Percentiles rank a stretch among this genome's conserved stretches.
Conservation (phyloP, 1,140 invertebrate genomes). For the Zaprionus davidi region DNA sequence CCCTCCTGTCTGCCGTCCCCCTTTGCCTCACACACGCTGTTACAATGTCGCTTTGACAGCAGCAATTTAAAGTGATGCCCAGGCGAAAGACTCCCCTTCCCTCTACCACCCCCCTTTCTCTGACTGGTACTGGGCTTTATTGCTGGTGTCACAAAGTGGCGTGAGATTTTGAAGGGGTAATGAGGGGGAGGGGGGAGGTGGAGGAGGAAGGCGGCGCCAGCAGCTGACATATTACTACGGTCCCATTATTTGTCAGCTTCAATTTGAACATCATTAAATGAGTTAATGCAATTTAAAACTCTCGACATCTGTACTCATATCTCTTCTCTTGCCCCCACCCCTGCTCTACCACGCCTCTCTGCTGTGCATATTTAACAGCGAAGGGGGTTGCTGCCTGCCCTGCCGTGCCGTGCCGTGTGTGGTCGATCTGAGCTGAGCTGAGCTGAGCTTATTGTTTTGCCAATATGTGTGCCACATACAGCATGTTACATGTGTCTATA, state of each 20-base stretch:
- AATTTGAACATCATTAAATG: constrained; percentile 78
- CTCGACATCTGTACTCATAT: constrained; percentile 68
- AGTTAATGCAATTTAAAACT: constrained; percentile 79
- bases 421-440: neutral
- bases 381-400: constrained; percentile 2
- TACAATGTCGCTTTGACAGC: constrained; percentile 60
- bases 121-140: constrained; percentile 22
- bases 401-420: neutral
- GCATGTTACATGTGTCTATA: constrained; percentile 27
- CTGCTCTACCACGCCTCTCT: neutral
- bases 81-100: neutral
- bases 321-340: neutral
- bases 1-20: neutral
- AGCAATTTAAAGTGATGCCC: constrained; percentile 75
- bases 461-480: constrained; percentile 25
- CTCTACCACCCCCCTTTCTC: neutral
- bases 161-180: constrained; percentile 14
- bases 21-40: neutral
- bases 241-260: constrained; percentile 56
- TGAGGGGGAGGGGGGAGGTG: neutral
- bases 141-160: constrained; percentile 42
- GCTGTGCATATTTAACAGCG: constrained; percentile 23
- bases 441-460: constrained; percentile 22
- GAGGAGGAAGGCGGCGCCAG: constrained; percentile 43
- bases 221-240: constrained; percentile 15